A percentile compares a stretch with the other conserved stretches of the same genome.
Conservation (phyloP, 2,797 vertebrate genomes). For the Pipistrellus pygmaeus region DNA sequence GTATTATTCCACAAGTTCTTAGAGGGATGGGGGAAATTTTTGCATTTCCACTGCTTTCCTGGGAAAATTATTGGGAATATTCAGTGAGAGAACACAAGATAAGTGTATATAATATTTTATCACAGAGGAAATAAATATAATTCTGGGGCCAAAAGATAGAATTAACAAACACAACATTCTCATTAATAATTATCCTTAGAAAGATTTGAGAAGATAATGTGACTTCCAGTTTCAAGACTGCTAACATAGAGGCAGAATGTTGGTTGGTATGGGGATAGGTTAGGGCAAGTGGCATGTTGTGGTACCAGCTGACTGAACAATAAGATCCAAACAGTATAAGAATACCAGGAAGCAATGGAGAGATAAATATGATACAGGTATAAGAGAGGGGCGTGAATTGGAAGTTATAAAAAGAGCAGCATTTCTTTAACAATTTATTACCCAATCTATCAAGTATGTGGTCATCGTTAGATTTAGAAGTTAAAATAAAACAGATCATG, state of each 20-base stretch:
- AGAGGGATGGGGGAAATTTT: not conserved
- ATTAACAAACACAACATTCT: not conserved
- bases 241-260: not conserved
- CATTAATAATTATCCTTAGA: constrained; percentile 18
- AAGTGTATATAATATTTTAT: not conserved
- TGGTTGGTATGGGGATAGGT: not conserved
- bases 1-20: constrained; percentile 13
- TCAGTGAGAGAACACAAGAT: constrained; percentile 1
- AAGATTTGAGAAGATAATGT: constrained; percentile 14
- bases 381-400: accelerated
- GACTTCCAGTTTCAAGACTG: not conserved
- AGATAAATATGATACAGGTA: not conserved
- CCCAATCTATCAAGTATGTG: not conserved
- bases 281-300: not conserved
- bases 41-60: not conserved
- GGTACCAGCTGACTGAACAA: not conserved
- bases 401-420: not conserved
- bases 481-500: not conserved
- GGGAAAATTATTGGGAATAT: not conserved
- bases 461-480: not conserved
- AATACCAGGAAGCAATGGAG: not conserved
- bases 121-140: constrained; percentile 17
- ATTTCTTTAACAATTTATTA: not conserved
- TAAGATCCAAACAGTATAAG: not conserved
- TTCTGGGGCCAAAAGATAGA: not conserved